Percentiles rank a stretch among this genome's conserved stretches.
phyloP scores from a whole-genome alignment of 2,113 vertebrate genomes.

The Malurus melanocephalus region DNA sequence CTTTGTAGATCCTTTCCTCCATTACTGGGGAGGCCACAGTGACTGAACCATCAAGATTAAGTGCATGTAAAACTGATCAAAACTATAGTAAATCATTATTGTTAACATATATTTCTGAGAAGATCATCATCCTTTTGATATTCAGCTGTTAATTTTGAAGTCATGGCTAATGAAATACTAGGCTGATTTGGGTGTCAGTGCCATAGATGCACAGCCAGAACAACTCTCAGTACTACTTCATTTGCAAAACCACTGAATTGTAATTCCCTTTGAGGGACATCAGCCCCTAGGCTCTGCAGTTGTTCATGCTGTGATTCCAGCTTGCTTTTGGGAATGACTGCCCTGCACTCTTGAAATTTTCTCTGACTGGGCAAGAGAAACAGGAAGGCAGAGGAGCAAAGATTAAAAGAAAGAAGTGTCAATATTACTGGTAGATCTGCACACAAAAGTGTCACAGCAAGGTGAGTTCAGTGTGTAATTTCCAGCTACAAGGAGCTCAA shows the following conservation, averaged over 20 bases:
- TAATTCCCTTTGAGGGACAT: background rate
- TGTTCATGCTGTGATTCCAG: background rate
- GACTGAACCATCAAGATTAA: background rate
- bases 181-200: background rate
- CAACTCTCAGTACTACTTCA: background rate
- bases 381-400: background rate
- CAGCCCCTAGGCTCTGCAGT: background rate
- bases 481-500: background rate
- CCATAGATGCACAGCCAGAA: background rate
- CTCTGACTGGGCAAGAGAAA: background rate
- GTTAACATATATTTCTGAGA: background rate
- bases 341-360: background rate
- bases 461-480: background rate
- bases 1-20: background rate
- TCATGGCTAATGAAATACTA: background rate
- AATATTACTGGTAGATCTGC: background rate
- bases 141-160: background rate
- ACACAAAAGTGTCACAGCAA: accelerated
- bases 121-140: background rate
- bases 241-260: background rate
- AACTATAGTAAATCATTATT: background rate
- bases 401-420: background rate
- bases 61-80: background rate
- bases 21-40: background rate
- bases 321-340: background rate